Base-by-base conservation (phyloP, 2,113 vertebrate genomes). In the Tragulus kanchil region DNA sequence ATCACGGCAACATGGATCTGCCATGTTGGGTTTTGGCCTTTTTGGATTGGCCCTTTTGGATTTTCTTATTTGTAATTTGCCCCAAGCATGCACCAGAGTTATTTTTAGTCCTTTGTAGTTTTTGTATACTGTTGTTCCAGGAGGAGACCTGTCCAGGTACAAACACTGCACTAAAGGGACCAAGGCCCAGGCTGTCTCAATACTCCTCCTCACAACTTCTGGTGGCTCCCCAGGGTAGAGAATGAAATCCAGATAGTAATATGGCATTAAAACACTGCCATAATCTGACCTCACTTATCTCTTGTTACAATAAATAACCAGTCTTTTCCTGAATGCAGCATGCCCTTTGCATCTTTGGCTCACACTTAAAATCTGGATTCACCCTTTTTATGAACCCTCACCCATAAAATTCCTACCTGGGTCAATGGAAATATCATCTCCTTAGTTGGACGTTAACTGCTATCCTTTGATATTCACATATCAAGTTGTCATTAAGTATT, bases 121-220 rank as follows among this genome's bases (percentile, higher is more conserved):
- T 78, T 78, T 17, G 28, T 78, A 10, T 31, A 54, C 50, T 78
- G 48, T 54, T 54, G 50, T 50, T 61, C 48, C 48, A 78, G 50
- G 50, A 62, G 23, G 23, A 78, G 50, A 78, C 28, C 31, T 78
- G 50, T n/a, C 19, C 75, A 78, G 75, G 26, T 78, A 16, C 28
- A 54, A 54, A 52, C 28, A n/a, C 50, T 78, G 15, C 50, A 78
- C 15, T 31, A 54, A 78, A 54, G 9, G 50, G 75, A 31, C 75
- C 9, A 54, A 26, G 48, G 48, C 75, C 75, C 26, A 19, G 75
- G 26, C 50, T 54, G 75, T 17, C 50, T 78, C 26, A 6, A 16
- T 78, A 78, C 48, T 78, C 58, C 28, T 90, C 36, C 5, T 96
- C 87, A 85, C 86, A 64, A 86, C 10, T 71, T 86, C 69, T 61